These are phyloP conservation scores for Peromyscus eremicus DNA, from an alignment of 2,797 vertebrate genomes.

Conservation along the genomic window DNA sequence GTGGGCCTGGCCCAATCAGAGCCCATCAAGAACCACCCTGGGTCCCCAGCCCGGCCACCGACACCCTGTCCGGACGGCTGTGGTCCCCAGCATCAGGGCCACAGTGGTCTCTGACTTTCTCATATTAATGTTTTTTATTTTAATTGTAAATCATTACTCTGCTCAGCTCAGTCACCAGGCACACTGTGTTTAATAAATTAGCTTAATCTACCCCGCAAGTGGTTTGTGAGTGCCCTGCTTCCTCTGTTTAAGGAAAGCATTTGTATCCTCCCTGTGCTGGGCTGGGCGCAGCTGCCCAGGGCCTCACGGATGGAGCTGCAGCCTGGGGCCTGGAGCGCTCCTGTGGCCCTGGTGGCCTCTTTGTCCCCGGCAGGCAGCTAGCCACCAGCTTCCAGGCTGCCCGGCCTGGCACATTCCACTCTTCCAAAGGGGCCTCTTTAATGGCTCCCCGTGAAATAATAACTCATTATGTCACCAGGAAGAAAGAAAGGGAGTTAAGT, in stretches of 20 bases:
- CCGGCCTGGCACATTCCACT: conserved; percentile 82
- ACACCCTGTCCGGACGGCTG: neutral
- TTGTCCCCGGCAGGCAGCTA: neutral
- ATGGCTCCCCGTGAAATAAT: conserved; percentile 91
- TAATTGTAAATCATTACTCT: conserved; percentile 91
- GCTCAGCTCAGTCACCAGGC: conserved; percentile 95
- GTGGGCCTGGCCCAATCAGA: neutral
- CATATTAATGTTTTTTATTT: conserved; percentile 87
- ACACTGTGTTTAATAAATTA: conserved; percentile 98
- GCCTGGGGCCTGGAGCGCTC: neutral
- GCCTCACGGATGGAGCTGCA: neutral
- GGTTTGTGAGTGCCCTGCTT: conserved; percentile 94
- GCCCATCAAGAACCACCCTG: neutral
- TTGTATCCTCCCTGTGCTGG: conserved; percentile 90
- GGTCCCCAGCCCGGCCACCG: neutral
- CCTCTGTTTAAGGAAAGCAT: conserved; percentile 96
- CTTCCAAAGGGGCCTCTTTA: conserved; percentile 88
- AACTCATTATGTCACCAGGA: conserved; percentile 91
- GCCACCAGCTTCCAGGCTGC: neutral
- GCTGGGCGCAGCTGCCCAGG: conserved; percentile 15
- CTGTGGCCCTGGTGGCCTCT: neutral
- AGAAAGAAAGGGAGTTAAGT: conserved; percentile 90
- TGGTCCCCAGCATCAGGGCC: conserved; percentile 76
- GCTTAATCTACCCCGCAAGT: conserved; percentile 96
- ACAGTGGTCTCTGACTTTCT: conserved; percentile 81